Evolutionary conservation across 2,113 vertebrate genomes (phyloP), one percentile per base, ranked within the genome.

Genomic region (Bombycilla garrulus): DNA sequence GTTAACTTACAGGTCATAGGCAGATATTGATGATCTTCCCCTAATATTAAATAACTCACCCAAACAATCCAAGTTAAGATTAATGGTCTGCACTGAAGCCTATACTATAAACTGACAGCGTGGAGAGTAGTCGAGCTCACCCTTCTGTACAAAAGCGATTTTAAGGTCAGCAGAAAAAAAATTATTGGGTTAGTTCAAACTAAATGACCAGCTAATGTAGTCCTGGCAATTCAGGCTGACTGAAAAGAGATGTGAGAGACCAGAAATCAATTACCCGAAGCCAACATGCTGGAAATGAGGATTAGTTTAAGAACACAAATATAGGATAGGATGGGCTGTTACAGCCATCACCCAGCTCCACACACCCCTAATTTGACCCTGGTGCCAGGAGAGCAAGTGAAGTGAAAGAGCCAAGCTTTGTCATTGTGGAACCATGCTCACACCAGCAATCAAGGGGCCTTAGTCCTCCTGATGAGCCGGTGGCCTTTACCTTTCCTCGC

Each of bases 101-200:
- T 73, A 20, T 44, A 45, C 29, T 88, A 62, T 48, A 84, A 84
- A 86, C 13, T 74, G 60, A 81, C 56, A 47, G 56, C 81, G 66
- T 1, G 7, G 10, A 80, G 15, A 83, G 28, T 24, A 81, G 19
- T 66, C 23, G 61, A 90, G 87, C 62, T 65, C 62, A 81, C 38
- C 12, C 51, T 60, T 19, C 15, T 86, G 17, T 44, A 73, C 28
- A 62, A 36, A 45, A 88, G n/a, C 19, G 5, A 83, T 74, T 64
- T 73, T 78, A 71, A 62, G 22, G 69, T 86, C 72, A 88, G 38
- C 25, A 83, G 62, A 31, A 91, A 38, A 87, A n/a, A 86, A 48
- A 51, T 6, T 16, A 73, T 5, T 67, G 23, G 14, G 29, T 81
- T 77, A 80, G 67, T 15, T 44, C 72, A 86, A 74, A 86, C 36